These are phyloP conservation scores for Phalacrocorax pelagicus DNA, from an alignment of 2,113 vertebrate species.

Conservation along the genomic window DNA sequence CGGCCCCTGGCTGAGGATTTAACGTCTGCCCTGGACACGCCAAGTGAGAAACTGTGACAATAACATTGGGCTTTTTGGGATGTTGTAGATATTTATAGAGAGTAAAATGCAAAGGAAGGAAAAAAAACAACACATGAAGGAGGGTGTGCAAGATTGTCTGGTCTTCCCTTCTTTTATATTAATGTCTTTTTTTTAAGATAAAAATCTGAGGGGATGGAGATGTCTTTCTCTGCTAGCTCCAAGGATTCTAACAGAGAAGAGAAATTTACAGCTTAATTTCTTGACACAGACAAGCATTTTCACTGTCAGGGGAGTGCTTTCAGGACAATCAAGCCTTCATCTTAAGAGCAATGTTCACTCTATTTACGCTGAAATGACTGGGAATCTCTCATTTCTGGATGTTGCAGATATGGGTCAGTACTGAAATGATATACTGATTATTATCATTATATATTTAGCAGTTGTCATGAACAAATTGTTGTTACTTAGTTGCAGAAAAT, in stretches of 20 bases:
- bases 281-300: background rate
- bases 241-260: background rate
- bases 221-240: background rate
- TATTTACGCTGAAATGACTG: background rate
- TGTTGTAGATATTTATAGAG: background rate
- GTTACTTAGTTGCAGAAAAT: too few species aligned
- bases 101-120: background rate
- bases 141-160: background rate
- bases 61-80: background rate
- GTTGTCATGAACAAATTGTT: fast-evolving
- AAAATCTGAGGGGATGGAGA: background rate
- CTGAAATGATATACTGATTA: background rate
- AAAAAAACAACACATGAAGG: background rate
- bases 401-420: background rate
- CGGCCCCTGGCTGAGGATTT: background rate
- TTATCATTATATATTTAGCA: background rate
- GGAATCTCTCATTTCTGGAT: background rate
- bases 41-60: background rate
- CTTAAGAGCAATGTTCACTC: background rate
- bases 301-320: background rate
- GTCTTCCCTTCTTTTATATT: background rate
- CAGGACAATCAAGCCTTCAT: background rate
- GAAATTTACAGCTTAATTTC: background rate
- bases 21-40: background rate
- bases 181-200: background rate